Percentiles rank a stretch among this genome's conserved stretches.
Evolutionary conservation across 2,113 vertebrate species (phyloP).

Genomic region (Edolisoma coerulescens): DNA sequence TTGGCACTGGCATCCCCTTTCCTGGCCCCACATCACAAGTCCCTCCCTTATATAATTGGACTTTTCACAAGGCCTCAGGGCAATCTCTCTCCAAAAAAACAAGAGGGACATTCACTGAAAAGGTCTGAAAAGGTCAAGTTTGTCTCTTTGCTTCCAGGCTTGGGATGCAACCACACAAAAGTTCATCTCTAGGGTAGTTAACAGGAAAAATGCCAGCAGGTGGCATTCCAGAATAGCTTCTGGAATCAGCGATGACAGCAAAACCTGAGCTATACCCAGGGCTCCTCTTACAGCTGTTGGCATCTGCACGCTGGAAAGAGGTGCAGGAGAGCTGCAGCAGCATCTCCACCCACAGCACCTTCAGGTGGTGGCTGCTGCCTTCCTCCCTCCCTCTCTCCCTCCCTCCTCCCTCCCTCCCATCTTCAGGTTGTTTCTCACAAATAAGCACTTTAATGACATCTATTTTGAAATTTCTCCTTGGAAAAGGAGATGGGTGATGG

Average conservation of each 20-base stretch:
- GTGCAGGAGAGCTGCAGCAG: background rate
- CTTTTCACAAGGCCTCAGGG: background rate
- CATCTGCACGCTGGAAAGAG: background rate
- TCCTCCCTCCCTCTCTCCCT: background rate
- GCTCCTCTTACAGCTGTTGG: background rate
- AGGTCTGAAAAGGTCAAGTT: background rate
- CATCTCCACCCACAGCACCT: background rate
- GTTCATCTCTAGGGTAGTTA: background rate
- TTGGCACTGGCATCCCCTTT: background rate
- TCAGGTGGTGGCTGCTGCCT: background rate
- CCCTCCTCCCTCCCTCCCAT: background rate
- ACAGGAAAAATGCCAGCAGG: background rate
- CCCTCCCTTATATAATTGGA: background rate
- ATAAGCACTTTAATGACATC: background rate
- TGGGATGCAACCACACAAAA: accelerated
- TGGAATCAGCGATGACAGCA: background rate
- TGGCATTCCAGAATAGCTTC: constrained; percentile 50
- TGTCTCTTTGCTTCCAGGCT: background rate
- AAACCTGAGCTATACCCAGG: background rate
- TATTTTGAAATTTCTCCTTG: background rate
- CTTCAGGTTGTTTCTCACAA: background rate
- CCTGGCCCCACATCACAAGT: background rate
- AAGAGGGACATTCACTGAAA: background rate
- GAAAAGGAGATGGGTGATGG: background rate
- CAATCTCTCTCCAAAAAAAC: background rate